phyloP scores from a whole-genome alignment of 2,888 invertebrate species.

The Drosophila lacicola region DNA sequence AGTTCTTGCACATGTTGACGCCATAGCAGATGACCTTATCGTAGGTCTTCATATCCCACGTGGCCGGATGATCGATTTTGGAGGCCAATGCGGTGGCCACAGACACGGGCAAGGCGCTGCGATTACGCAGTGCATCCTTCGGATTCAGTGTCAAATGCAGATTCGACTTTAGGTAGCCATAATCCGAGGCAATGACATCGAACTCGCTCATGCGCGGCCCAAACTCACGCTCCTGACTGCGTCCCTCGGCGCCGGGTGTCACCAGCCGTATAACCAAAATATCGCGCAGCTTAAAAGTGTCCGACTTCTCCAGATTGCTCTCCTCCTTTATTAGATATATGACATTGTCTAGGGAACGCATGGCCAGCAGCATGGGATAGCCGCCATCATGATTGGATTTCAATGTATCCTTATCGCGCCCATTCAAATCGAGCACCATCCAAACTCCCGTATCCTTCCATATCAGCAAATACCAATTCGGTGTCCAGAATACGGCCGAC shows the following conservation, averaged over 20 bases:
- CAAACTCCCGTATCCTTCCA: slow-evolving; percentile 79
- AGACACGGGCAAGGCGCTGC: slow-evolving; percentile 81
- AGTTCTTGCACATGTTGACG: slow-evolving; percentile 76
- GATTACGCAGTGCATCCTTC: slow-evolving; percentile 74
- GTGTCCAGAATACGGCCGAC: slow-evolving; percentile 68
- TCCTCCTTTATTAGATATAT: slow-evolving; percentile 72
- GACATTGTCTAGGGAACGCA: slow-evolving; percentile 78
- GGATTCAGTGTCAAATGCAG: slow-evolving; percentile 78
- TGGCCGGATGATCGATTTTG: slow-evolving; percentile 83
- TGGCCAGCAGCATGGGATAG: slow-evolving; percentile 71
- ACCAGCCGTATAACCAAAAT: slow-evolving; percentile 74
- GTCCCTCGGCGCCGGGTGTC: slow-evolving; percentile 69
- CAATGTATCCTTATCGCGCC: slow-evolving; percentile 69
- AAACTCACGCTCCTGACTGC: slow-evolving; percentile 67
- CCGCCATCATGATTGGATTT: slow-evolving; percentile 64
- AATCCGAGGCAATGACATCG: slow-evolving; percentile 77
- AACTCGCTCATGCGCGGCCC: slow-evolving; percentile 75
- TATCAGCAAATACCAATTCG: slow-evolving; percentile 76
- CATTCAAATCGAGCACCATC: slow-evolving; percentile 82
- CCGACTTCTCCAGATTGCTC: slow-evolving; percentile 60
- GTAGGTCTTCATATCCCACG: slow-evolving; percentile 78
- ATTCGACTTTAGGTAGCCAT: slow-evolving; percentile 76
- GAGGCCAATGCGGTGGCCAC: slow-evolving; percentile 77
- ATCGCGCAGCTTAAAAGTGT: slow-evolving; percentile 72
- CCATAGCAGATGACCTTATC: slow-evolving; percentile 83